Evolutionary conservation across 2,797 vertebrate species (phyloP), one percentile per base, ranked within the genome.

Genomic region (Clarias laeviceps): DNA sequence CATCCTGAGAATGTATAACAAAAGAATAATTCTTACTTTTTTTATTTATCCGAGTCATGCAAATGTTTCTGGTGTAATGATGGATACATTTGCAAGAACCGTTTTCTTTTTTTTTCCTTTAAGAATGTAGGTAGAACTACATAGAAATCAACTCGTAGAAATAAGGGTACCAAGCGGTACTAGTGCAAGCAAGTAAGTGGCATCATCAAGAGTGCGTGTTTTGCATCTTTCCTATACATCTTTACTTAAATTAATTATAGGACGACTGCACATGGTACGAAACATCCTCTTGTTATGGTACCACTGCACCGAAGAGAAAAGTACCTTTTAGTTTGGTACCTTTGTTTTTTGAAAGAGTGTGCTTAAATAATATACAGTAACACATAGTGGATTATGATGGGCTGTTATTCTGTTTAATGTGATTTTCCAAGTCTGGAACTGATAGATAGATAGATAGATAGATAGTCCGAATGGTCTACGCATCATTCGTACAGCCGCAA

Each of bases 391-490:
- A 45, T 20, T 29, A 5, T 80, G 20, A 29, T 72, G 24, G 4
- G 20, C 34, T 66, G 12, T 32, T 66, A 32, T 81, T 81, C n/a
- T 20, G 14, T 22, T 81, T 66, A 80, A 66, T 6, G 79, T 22
- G 79, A 40, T 54, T n/a, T 81, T 66, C 66, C 37, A 54, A 27
- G 79, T 54, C 62, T 54, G 79, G 79, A 81, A 66, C 40, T 64
- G 79, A 50, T 50, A 50, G 79, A 81, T 81, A 27, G 62, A 81
- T 66, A 66, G 40, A 80, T 18, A 66, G 62, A 80, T 54, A 50
- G 40, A 45, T 45, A 45, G 79, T 54, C 57, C 59, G 59, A 64
- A 32, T 54, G 22, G 9, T 8, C 40, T 32, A 54, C 72, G 27
- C 45, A 54, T 66, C 37, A 54, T 50, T 27, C 54, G 20, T 24